Evolutionary conservation across 2,888 invertebrate genomes (phyloP).

Genomic region (Eupsilia transversa): DNA sequence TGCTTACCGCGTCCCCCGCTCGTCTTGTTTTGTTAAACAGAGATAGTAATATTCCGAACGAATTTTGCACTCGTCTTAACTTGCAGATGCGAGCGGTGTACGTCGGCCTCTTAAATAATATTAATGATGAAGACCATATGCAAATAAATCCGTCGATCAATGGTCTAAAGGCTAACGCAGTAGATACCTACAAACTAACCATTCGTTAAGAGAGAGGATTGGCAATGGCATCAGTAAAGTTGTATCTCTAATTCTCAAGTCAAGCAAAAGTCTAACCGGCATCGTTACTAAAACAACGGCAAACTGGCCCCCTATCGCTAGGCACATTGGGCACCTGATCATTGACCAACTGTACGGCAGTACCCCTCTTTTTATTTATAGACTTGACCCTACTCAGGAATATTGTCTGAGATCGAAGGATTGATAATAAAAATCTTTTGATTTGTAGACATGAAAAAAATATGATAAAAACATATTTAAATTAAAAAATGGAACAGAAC

Average conservation of each 20-base stretch:
- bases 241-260: background rate
- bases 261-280: background rate
- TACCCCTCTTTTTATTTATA: conserved; percentile 59
- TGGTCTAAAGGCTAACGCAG: background rate
- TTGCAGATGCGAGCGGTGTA: too few relatives aligned
- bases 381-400: conserved; percentile 31
- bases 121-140: background rate
- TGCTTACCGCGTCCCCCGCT: too few relatives aligned
- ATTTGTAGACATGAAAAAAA: background rate
- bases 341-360: conserved; percentile 32
- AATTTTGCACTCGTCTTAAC: too few relatives aligned
- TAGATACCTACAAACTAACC: too few relatives aligned
- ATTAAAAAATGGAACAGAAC: background rate
- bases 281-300: conserved; percentile 9
- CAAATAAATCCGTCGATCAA: background rate
- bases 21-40: too few relatives aligned
- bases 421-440: background rate
- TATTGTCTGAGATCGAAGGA: conserved; percentile 16
- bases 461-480: too few relatives aligned
- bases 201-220: background rate
- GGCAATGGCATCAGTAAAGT: background rate
- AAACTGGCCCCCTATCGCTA: conserved; percentile 19
- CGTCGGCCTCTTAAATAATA: too few relatives aligned
- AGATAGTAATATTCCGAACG: too few relatives aligned
- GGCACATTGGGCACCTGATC: conserved; percentile 8